Evolutionary conservation across 2,797 vertebrate genomes (phyloP).

Genomic region (Synanceia verrucosa): DNA sequence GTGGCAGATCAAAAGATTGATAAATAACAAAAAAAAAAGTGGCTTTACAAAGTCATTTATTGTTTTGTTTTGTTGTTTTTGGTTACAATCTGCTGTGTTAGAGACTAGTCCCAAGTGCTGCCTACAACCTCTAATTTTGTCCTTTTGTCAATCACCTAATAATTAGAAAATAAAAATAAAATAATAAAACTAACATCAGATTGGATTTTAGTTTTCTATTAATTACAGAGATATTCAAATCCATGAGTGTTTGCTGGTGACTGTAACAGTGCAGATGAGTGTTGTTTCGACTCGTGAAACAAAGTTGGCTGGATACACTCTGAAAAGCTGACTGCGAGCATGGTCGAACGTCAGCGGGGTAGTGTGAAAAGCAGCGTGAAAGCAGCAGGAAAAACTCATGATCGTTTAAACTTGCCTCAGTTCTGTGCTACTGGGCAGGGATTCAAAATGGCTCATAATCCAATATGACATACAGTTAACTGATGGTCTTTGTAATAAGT

Average conservation of each 20-base stretch:
- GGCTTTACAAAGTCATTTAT: too few species aligned
- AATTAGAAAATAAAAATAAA: too few species aligned
- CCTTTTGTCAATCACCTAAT: too few species aligned
- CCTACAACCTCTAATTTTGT: too few species aligned
- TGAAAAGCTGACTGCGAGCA: conserved; percentile 11
- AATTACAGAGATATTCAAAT: conserved; percentile 19
- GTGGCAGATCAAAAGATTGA: too few species aligned
- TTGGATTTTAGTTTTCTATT: conserved; percentile 32
- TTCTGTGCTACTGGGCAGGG: background rate
- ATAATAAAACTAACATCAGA: too few species aligned
- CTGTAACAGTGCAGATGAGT: conserved; percentile 13
- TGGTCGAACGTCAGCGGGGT: conserved; percentile 1
- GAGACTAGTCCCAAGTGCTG: too few species aligned
- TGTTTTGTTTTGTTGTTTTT: too few species aligned
- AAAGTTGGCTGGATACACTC: conserved; percentile 7
- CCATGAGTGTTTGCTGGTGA: conserved; percentile 20
- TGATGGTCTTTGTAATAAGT: conserved; percentile 21
- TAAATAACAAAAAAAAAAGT: too few species aligned
- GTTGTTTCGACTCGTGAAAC: background rate
- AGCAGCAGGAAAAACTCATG: background rate
- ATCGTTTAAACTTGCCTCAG: background rate
- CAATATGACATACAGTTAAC: conserved; percentile 9
- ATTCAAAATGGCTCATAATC: conserved; percentile 33
- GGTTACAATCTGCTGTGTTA: too few species aligned
- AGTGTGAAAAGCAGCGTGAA: background rate